These are phyloP conservation scores for Scolopax bukidnonensis DNA, from an alignment of 2,797 vertebrate genomes.

Conservation along the genomic window DNA sequence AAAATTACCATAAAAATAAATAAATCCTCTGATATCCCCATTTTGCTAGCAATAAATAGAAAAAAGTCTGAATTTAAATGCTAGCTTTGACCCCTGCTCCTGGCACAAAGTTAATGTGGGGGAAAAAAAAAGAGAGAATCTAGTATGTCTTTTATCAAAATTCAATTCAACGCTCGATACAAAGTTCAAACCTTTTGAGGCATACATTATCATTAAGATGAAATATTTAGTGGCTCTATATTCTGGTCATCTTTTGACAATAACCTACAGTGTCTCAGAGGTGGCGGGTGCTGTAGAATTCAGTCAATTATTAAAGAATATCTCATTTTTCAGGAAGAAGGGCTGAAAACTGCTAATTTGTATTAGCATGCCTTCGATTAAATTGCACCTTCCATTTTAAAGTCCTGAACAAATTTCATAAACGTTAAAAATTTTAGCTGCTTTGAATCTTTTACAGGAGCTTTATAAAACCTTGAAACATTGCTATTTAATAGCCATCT, in stretches of 20 bases:
- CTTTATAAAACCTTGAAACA: slow-evolving; percentile 45
- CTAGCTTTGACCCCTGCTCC: slow-evolving; percentile 29
- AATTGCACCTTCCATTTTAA: slow-evolving; percentile 48
- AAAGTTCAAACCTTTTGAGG: slow-evolving; percentile 49
- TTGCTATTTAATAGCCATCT: slow-evolving; percentile 37
- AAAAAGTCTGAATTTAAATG: slow-evolving; percentile 55
- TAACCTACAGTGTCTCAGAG: slow-evolving; percentile 51
- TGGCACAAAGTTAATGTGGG: slow-evolving; percentile 30
- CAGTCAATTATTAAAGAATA: slow-evolving; percentile 63
- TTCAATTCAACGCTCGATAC: slow-evolving; percentile 46
- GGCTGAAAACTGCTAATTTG: slow-evolving; percentile 40
- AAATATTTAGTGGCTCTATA: slow-evolving; percentile 64
- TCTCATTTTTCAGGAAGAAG: slow-evolving; percentile 55
- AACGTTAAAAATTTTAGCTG: slow-evolving; percentile 35
- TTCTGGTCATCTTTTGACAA: slow-evolving; percentile 65
- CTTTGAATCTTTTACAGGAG: slow-evolving; percentile 41
- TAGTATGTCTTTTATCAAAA: slow-evolving; percentile 56
- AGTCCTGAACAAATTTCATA: slow-evolving; percentile 21
- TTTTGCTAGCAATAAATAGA: slow-evolving; percentile 41
- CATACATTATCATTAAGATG: slow-evolving; percentile 65
- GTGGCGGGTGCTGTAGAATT: slow-evolving; percentile 48
- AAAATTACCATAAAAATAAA: slow-evolving; percentile 31
- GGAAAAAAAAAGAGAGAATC: neutral
- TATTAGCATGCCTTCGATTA: slow-evolving; percentile 50
- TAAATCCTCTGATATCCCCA: neutral